Evolutionary conservation across 1,140 invertebrate genomes (phyloP), one percentile per base, ranked within the genome.

Genomic region (Ditylenchus dipsaci): DNA sequence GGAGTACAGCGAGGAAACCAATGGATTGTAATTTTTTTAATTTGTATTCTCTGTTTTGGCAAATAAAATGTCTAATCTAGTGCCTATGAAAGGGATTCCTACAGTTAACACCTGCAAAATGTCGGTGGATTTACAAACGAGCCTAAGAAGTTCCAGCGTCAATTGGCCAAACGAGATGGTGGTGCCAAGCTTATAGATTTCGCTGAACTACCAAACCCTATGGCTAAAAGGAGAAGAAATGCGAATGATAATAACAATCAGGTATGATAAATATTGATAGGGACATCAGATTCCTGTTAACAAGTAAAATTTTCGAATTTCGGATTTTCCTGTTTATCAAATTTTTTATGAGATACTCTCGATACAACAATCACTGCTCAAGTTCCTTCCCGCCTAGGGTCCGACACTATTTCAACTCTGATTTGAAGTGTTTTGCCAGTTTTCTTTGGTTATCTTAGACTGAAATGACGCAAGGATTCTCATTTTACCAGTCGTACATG

Each of bases 61-160:
- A 26, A 38, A 38, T 38, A 38, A 5, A 38, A 5, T 38, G 3
- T 3, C 15, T 19, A 21, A 53, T 63, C 38, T 63, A 73, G 71
- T 74, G 45, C 71, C 71, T 42, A 72, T 73, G 71, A 27, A 43
- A 13, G 71, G 70, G 11, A 72, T 73, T 23, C 27, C 70, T 21
- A 45, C 64, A n/a, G 49, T 53, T n/a, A 76, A 38, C 62, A 67
- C 73, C 15, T 58, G 57, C 27, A 73, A 76, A 64, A 75, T 76
- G 43, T 78, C 76, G 43, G 65, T 15, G 75, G 75, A 15, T 76
- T 76, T 57, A 67, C 75, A 42, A 78, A 78, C 43, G 75, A 78
- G 49, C 64, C 75, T 1, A 75, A 72, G 30, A 78, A 78, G 30
- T 76, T 79, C 27, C 68, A 69, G 26, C 72, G 76, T 19, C 42